Conservation (phyloP, 2,888 invertebrate species). For the Philereme vetulata region DNA sequence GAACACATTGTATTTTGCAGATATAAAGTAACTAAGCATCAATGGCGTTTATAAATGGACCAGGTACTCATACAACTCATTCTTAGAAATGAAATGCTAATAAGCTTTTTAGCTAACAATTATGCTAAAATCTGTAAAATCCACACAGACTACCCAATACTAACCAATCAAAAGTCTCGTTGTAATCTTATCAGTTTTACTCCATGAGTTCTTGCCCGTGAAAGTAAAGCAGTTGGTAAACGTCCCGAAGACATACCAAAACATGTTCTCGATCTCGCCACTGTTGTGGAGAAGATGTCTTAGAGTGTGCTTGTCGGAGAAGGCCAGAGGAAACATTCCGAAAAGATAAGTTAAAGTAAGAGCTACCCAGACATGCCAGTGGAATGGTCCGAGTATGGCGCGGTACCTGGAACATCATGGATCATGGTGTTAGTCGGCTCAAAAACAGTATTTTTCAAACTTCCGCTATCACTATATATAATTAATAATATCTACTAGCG, state of each 20-base stretch:
- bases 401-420: constrained; percentile 84
- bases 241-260: constrained; percentile 94
- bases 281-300: constrained; percentile 86
- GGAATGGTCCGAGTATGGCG: constrained; percentile 92
- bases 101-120: no score
- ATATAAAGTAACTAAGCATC: no score
- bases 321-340: constrained; percentile 89
- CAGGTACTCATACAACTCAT: no score
- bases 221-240: constrained; percentile 92
- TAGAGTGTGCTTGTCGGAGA: constrained; percentile 88
- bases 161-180: constrained; percentile 89
- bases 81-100: no score
- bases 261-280: constrained; percentile 91
- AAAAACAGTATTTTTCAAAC: no score
- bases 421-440: no score
- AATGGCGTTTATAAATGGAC: no score
- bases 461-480: no score
- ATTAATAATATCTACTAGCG: no score
- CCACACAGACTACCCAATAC: constrained; percentile 3
- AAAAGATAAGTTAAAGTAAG: constrained; percentile 88
- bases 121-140: background rate
- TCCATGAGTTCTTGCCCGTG: constrained; percentile 88
- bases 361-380: constrained; percentile 91
- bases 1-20: no score
- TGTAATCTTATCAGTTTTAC: constrained; percentile 86